Evolutionary conservation across 1,140 invertebrate genomes (phyloP).

Genomic region (Ooceraea biroi): DNA sequence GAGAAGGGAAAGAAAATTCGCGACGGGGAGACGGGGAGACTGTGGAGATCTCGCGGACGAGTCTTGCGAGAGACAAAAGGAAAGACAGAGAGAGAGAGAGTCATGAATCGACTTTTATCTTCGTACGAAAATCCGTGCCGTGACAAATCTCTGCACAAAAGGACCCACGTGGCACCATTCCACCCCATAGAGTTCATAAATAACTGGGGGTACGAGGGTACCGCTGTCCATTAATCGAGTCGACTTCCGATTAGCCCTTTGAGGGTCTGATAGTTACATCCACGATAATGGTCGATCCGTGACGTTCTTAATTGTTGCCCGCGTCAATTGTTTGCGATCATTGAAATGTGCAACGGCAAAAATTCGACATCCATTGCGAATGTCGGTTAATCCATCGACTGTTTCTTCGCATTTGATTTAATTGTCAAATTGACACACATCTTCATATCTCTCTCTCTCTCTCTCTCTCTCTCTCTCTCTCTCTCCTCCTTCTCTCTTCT

Average conservation of each 20-base stretch:
- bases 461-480: too few species aligned
- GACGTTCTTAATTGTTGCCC: conserved; percentile 29
- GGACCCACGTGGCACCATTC: conserved; percentile 72
- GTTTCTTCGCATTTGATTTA: too few species aligned
- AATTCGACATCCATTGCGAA: neutral
- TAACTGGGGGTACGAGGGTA: conserved; percentile 65
- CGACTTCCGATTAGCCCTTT: conserved; percentile 63
- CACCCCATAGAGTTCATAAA: conserved; percentile 73
- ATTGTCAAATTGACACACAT: too few species aligned
- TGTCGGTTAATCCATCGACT: too few species aligned
- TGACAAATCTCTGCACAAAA: conserved; percentile 78
- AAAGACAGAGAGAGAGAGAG: neutral
- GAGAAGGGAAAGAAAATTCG: too few species aligned
- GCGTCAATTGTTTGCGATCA: neutral
- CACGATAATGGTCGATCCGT: conserved; percentile 19
- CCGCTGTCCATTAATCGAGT: conserved; percentile 71
- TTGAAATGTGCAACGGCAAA: neutral
- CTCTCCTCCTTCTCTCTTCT: too few species aligned
- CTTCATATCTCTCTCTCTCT: too few species aligned
- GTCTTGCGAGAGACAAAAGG: neutral
- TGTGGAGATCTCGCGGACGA: neutral
- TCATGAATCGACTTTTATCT: conserved; percentile 24
- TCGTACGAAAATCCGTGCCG: conserved; percentile 49
- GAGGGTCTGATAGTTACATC: neutral
- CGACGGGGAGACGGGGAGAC: too few species aligned